These are phyloP conservation scores for Acrossocheilus wenchowensis DNA, from an alignment of 2,797 vertebrate species.

Conservation along the genomic window DNA sequence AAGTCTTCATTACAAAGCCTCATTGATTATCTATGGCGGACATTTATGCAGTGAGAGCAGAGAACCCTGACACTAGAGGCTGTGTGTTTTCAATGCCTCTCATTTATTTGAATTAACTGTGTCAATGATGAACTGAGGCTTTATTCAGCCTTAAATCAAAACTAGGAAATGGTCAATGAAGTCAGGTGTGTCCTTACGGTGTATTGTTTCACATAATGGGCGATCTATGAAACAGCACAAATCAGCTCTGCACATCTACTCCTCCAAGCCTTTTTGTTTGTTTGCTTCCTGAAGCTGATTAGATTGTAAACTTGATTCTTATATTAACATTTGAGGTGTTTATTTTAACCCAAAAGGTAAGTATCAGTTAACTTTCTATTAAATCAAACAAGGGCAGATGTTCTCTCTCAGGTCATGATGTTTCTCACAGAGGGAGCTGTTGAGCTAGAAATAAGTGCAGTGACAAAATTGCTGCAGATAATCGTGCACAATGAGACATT, in stretches of 20 bases:
- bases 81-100: constrained; percentile 43
- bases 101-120: constrained; percentile 59
- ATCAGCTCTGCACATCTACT: not conserved
- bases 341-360: constrained; percentile 33
- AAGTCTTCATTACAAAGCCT: constrained; percentile 56
- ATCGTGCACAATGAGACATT: constrained; percentile 26
- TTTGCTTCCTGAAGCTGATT: not conserved
- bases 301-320: not conserved
- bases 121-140: constrained; percentile 47
- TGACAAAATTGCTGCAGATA: constrained; percentile 52
- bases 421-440: constrained; percentile 81
- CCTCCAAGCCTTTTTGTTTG: not conserved
- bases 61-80: constrained; percentile 19
- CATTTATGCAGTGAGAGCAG: constrained; percentile 51
- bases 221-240: not conserved
- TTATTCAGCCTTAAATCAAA: constrained; percentile 43
- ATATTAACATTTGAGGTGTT: not conserved
- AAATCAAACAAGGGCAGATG: constrained; percentile 44
- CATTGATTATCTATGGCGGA: constrained; percentile 53
- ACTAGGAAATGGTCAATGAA: constrained; percentile 34
- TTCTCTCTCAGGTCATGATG: constrained; percentile 52
- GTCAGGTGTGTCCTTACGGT: constrained; percentile 38
- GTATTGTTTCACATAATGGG: constrained; percentile 30
- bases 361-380: constrained; percentile 49
- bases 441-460: constrained; percentile 70